A percentile compares a stretch with the other conserved stretches of the same genome.
These are phyloP conservation scores for Centropus bengalensis DNA, from an alignment of 2,113 vertebrate genomes.

Conservation along the genomic window DNA sequence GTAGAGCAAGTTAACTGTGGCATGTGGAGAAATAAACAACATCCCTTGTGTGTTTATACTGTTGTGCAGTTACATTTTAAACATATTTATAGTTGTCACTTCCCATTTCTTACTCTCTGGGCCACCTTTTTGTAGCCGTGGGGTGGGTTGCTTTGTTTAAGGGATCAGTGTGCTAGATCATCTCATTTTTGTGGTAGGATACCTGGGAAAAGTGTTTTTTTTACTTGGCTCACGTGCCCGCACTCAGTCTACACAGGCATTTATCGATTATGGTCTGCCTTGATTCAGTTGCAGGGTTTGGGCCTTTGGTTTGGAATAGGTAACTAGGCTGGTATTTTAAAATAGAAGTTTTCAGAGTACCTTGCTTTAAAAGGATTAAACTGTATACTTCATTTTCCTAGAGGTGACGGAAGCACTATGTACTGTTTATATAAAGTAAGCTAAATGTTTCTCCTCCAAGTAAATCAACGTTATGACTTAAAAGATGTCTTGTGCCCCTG, in stretches of 20 bases:
- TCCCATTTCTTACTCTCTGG: not conserved
- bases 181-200: slow-evolving; percentile 36
- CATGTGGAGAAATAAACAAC: not conserved
- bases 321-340: not conserved
- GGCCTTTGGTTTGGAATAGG: slow-evolving; percentile 20
- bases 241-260: not conserved
- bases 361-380: slow-evolving; percentile 23
- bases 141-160: not conserved
- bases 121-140: not conserved
- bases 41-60: slow-evolving; percentile 4
- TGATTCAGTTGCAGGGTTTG: slow-evolving; percentile 8
- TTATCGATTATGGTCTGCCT: not conserved
- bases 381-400: not conserved
- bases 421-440: slow-evolving; percentile 21
- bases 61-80: not conserved
- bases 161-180: slow-evolving; percentile 6
- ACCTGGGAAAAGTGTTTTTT: not conserved
- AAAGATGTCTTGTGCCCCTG: not conserved
- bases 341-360: slow-evolving; percentile 8
- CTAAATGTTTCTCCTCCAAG: not conserved
- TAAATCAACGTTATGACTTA: not conserved
- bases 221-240: slow-evolving; percentile 13
- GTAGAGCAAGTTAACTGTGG: slow-evolving; percentile 41
- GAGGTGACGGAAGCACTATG: not conserved
- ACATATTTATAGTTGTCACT: not conserved